These are phyloP conservation scores for Grallaria varia DNA, from an alignment of 2,113 vertebrate species.

Conservation along the genomic window DNA sequence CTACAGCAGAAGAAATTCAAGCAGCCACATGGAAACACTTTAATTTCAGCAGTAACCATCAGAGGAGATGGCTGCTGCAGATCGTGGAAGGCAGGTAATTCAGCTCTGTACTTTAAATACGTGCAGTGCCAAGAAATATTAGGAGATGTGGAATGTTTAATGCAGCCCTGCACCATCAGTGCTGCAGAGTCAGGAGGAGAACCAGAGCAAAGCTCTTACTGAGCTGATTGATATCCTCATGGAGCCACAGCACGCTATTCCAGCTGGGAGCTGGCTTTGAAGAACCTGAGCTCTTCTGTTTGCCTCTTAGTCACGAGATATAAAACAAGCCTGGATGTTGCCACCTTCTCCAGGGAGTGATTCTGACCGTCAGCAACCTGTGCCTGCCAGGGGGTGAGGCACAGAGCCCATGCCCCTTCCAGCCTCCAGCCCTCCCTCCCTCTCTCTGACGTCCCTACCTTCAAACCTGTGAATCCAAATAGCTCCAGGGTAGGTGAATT, in stretches of 20 bases:
- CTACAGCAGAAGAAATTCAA: constrained; percentile 42
- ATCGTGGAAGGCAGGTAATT: constrained; percentile 62
- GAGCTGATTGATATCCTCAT: background rate
- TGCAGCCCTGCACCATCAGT: background rate
- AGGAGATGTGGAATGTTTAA: constrained; percentile 41
- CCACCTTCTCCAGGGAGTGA: background rate
- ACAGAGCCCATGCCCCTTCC: background rate
- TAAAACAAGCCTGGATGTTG: background rate
- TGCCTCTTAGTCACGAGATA: background rate
- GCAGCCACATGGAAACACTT: constrained; percentile 79
- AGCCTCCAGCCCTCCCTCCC: background rate
- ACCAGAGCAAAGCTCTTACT: background rate
- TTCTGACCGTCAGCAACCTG: background rate
- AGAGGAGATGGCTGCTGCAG: constrained; percentile 66
- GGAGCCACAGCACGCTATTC: background rate
- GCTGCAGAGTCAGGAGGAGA: background rate
- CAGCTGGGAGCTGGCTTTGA: background rate
- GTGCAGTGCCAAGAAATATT: constrained; percentile 43
- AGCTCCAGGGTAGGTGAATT: constrained; percentile 57
- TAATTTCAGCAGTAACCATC: constrained; percentile 38
- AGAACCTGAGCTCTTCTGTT: background rate
- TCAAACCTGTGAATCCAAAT: constrained; percentile 40
- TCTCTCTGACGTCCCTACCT: background rate
- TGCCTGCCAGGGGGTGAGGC: background rate
- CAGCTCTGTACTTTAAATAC: constrained; percentile 48